Base-by-base conservation (phyloP, 2,888 invertebrate species). In the Drosophila diplacantha region DNA sequence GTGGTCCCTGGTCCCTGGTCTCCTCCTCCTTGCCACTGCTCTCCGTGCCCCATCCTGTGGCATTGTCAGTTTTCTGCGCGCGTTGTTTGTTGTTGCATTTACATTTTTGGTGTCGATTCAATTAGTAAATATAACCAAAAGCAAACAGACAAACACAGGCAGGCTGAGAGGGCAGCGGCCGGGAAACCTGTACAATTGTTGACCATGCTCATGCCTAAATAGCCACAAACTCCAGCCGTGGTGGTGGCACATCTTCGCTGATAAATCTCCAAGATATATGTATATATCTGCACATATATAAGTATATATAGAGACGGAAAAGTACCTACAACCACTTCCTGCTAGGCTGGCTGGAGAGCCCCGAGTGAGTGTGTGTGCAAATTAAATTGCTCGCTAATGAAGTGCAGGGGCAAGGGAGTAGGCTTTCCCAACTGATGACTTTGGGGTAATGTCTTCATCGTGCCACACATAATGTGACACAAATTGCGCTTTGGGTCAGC, bases 31-130 rank as follows among this genome's bases (percentile, higher is more conserved):
- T 54, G 29, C 20, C n/a, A n/a, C n/a, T n/a, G n/a, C n/a, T n/a
- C n/a, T 34, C 20, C 46, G 41, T 57, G 74, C 49, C 46, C 41
- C 56, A 32, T 58, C 43, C 56, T 37, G 44, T 56, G 56, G 56
- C 64, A 65, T 73, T 66, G 72, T 70, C 64, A 52, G 74, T 71
- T 64, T 65, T 44, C 44, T 56, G 59, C 61, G 58, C 69, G 58
- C 69, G 77, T 78, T 75, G 78, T 79, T 76, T 81, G 79, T 81
- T 84, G 79, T 75, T 85, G 84, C 82, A 81, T 85, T 85, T 81
- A 85, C 85, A 81, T 85, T 86, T 85, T 87, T 86, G 86, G 86
- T 86, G 86, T 86, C 86, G 85, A 86, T 86, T 86, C 86, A 86
- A 86, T 86, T 86, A 87, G 86, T 87, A 85, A 86, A 87, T 86